Evolutionary conservation across 2,888 invertebrate genomes (phyloP).

Genomic region (Cyclophora punctaria): DNA sequence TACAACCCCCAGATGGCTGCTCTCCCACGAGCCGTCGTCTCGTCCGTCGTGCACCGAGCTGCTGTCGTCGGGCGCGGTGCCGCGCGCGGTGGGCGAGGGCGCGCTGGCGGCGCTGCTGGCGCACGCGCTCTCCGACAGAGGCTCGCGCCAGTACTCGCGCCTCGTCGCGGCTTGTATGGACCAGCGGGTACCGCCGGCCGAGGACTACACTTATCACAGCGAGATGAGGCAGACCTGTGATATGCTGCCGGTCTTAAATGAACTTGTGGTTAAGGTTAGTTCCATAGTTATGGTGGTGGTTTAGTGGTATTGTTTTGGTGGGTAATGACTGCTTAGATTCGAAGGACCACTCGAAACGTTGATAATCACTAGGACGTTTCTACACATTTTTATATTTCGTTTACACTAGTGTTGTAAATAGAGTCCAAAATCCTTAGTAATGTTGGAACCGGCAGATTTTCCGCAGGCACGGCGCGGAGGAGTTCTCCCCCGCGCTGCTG

Average conservation of each 20-base stretch:
- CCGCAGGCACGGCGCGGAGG: conserved; percentile 85
- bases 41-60: conserved; percentile 92
- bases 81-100: conserved; percentile 90
- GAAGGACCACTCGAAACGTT: too few species aligned
- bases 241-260: conserved; percentile 33
- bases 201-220: conserved; percentile 87
- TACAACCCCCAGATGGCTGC: conserved; percentile 72
- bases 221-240: conserved; percentile 35
- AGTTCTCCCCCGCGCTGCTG: conserved; percentile 85
- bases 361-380: too few species aligned
- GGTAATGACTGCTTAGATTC: neutral
- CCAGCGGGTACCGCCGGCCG: conserved; percentile 76
- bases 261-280: conserved; percentile 42
- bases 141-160: conserved; percentile 41
- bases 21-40: conserved; percentile 88
- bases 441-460: conserved; percentile 66
- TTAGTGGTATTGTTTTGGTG: neutral
- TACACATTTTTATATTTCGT: too few species aligned
- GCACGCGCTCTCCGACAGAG: conserved; percentile 86
- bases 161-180: conserved; percentile 52
- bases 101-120: conserved; percentile 88
- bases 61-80: conserved; percentile 86
- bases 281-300: neutral
- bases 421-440: too few species aligned
- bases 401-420: too few species aligned